These are phyloP conservation scores for Mythimna impura DNA, from an alignment of 2,888 invertebrate species.

Conservation along the genomic window DNA sequence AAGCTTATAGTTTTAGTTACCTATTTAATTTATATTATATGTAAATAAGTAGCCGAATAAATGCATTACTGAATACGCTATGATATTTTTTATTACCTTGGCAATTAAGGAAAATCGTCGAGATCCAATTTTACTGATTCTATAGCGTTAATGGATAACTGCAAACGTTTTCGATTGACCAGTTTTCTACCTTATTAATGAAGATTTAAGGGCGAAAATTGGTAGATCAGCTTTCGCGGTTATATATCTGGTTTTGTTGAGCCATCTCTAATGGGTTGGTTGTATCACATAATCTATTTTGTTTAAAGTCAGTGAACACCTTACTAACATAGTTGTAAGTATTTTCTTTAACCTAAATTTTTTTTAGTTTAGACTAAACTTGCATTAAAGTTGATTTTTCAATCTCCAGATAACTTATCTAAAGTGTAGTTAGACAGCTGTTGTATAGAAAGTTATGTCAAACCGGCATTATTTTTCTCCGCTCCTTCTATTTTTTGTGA, in stretches of 20 bases:
- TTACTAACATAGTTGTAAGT: constrained; percentile 40
- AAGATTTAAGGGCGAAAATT: neutral
- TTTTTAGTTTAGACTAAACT: neutral
- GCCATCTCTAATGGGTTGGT: neutral
- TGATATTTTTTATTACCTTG: constrained; percentile 5
- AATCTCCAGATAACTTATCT: neutral
- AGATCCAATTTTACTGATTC: neutral
- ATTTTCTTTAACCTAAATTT: constrained; percentile 11
- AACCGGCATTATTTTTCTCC: neutral
- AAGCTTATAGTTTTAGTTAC: constrained; percentile 35
- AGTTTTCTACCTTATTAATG: neutral
- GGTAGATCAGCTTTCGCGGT: neutral
- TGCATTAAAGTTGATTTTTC: neutral
- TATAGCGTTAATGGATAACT: too few species aligned
- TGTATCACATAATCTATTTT: neutral
- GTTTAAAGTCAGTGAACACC: neutral
- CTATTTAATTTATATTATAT: constrained; percentile 45
- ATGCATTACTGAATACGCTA: constrained; percentile 34
- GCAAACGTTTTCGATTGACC: too few species aligned
- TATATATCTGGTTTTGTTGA: neutral
- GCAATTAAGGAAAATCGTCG: too few species aligned
- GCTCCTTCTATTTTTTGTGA: too few species aligned
- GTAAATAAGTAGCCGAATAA: constrained; percentile 60
- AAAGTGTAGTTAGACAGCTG: neutral
- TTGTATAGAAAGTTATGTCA: neutral